Base-by-base conservation (phyloP, 2,888 invertebrate species). In the Tromatobia lineatoria region DNA sequence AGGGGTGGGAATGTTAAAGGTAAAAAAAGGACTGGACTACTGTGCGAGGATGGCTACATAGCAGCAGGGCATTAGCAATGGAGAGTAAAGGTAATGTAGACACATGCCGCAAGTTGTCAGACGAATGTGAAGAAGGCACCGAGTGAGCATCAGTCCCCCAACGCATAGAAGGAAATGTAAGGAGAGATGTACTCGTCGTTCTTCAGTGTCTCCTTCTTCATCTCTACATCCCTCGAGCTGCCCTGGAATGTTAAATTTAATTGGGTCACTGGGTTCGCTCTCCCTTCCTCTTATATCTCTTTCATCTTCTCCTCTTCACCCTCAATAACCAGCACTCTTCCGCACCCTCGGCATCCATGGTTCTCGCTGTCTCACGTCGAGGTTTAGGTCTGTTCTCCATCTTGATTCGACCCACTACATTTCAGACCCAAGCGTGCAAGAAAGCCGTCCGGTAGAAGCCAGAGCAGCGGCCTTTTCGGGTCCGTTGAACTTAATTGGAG, bases 401-500 rank as follows among this genome's bases (percentile, higher is more conserved):
- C 54, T 76, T 34, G 47, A 25, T 54, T 69, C 42, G 29, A 50
- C 29, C 61, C 78, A 34, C 76, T 78, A 29, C 52, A 34, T 20
- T 38, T 52, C 70, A 42, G 50, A 82, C 57, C 20, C 66, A 57
- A 54, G 67, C 59, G 38, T 38, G 23, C 71, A 47, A 29, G 66
- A 38, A 52, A 61, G 45, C 67, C 66, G 50, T 29, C 52, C 29
- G 47, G 25, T 47, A 29, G 66, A 67, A 57, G 42, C 80, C 61
- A 71, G 45, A 61, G 67, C 57, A 66, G 57, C 74, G 80, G 82
- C 86, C 88, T 88, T 89, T 90, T 88, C 88, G 85, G 86, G 88
- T 89, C 84, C 87, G 89, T 89, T 90, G 88, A 91, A 88, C 89
- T 89, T 90, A 88, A 89, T 89, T 87, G 85, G 80, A 85, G 70